These are phyloP conservation scores for Diarsia mendica DNA, from an alignment of 2,888 invertebrate genomes.

Conservation along the genomic window DNA sequence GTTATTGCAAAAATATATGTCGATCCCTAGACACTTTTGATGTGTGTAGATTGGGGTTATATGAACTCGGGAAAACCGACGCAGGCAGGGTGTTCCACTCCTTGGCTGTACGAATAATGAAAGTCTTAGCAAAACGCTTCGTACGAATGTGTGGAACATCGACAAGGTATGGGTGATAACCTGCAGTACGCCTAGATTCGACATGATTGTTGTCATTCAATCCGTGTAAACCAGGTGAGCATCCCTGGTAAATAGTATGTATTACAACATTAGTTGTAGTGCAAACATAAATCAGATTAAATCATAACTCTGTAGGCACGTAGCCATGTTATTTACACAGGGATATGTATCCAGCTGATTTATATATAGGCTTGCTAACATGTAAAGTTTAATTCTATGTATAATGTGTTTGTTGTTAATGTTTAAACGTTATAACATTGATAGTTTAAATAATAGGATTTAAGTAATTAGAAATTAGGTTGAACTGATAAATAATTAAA, in stretches of 20 bases:
- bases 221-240: not conserved
- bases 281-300: conserved; percentile 59
- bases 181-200: too few species aligned
- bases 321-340: conserved; percentile 50
- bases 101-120: too few species aligned
- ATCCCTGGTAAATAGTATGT: not conserved
- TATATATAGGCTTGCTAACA: conserved; percentile 42
- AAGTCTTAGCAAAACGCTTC: too few species aligned
- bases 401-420: conserved; percentile 31
- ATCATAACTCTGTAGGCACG: conserved; percentile 55
- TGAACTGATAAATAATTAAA: not conserved
- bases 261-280: conserved; percentile 21
- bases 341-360: conserved; percentile 49
- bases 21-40: too few species aligned
- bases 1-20: too few species aligned
- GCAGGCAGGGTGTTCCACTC: too few species aligned
- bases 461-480: not conserved
- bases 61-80: too few species aligned
- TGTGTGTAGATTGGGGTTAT: too few species aligned
- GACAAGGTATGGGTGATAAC: too few species aligned
- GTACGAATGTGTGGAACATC: too few species aligned
- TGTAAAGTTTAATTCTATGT: conserved; percentile 42
- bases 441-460: not conserved
- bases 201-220: not conserved
- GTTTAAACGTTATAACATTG: conserved; percentile 21